These are phyloP conservation scores for Leucozona laternaria DNA, from an alignment of 2,888 invertebrate genomes.

Conservation along the genomic window DNA sequence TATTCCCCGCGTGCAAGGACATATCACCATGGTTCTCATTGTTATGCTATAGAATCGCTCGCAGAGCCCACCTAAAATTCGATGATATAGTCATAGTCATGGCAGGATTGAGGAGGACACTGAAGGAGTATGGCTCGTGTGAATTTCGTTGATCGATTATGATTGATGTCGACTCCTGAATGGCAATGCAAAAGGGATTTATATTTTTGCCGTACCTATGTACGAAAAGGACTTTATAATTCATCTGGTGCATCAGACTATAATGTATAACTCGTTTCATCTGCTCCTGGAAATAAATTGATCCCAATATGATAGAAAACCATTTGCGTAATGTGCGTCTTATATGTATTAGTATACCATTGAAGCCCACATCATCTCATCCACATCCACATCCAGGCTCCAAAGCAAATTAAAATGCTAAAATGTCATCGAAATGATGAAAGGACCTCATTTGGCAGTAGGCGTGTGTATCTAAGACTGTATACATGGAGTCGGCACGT, in stretches of 20 bases:
- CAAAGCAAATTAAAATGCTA: slow-evolving; percentile 68
- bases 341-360: not conserved
- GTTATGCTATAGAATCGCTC: slow-evolving; percentile 62
- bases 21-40: slow-evolving; percentile 44
- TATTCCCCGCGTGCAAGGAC: slow-evolving; percentile 60
- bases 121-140: slow-evolving; percentile 49
- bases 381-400: slow-evolving; percentile 18
- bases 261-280: slow-evolving; percentile 58
- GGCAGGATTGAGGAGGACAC: too few relatives aligned
- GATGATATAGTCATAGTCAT: slow-evolving; percentile 23
- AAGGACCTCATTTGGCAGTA: slow-evolving; percentile 51
- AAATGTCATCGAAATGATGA: slow-evolving; percentile 55
- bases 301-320: slow-evolving; percentile 31
- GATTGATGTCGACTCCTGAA: slow-evolving; percentile 70
- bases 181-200: slow-evolving; percentile 62
- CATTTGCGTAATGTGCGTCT: slow-evolving; percentile 12
- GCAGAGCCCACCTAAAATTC: slow-evolving; percentile 46
- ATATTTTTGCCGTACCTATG: not conserved
- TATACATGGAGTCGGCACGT: slow-evolving; percentile 57
- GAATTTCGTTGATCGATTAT: slow-evolving; percentile 75
- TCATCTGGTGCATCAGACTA: slow-evolving; percentile 50
- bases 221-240: slow-evolving; percentile 46
- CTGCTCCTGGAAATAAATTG: slow-evolving; percentile 54
- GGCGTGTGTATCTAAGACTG: slow-evolving; percentile 44
- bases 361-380: not conserved